Base-by-base conservation (phyloP, 2,888 invertebrate species). In the Andrena flavipes region DNA sequence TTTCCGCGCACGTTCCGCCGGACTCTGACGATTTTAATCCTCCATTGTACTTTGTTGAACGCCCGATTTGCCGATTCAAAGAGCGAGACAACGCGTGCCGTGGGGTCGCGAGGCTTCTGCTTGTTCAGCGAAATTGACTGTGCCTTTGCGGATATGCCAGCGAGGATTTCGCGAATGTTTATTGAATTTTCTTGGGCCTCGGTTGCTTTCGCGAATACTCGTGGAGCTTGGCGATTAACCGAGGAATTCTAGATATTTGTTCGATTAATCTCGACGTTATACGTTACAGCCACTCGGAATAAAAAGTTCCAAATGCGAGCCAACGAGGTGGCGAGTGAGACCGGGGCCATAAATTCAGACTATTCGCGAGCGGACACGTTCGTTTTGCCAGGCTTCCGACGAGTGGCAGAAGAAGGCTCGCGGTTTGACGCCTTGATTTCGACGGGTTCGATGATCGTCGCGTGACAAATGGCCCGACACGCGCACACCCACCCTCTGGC, bases 391-490 rank as follows among this genome's bases (percentile, higher is more conserved):
- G 48, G 33, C 49, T 69, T 56, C 85, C 63, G 51, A 67, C 62
- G 54, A 54, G 42, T 35, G 63, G 59, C 72, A 84, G 73, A 74
- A 76, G 68, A 68, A 81, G 49, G 33, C 33, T 54, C 76, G 51
- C 49, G 70, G 68, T 70, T 83, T 70, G 82, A 81, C 73, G 76
- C 82, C 74, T 79, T 84, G 69, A 76, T 85, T 79, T 72, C 63
- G 62, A 78, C 64, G 73, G 63, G 77, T 78, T 74, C 75, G 80
- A 84, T 82, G 83, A 87, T 87, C 84, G 76, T 20, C 64, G 5
- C 20, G 74, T 85, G 87, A 87, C 84, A 85, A 87, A 87, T 84
- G 72, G 84, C 76, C 69, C 48, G 74, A 29, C 76, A 26, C 23
- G 63, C 63, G 30, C 48, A 2, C 68, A 64, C 69, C 64, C 72